These are phyloP conservation scores for Leptoteleia sp. DNA, from an alignment of 1,140 invertebrate genomes.

Conservation along the genomic window DNA sequence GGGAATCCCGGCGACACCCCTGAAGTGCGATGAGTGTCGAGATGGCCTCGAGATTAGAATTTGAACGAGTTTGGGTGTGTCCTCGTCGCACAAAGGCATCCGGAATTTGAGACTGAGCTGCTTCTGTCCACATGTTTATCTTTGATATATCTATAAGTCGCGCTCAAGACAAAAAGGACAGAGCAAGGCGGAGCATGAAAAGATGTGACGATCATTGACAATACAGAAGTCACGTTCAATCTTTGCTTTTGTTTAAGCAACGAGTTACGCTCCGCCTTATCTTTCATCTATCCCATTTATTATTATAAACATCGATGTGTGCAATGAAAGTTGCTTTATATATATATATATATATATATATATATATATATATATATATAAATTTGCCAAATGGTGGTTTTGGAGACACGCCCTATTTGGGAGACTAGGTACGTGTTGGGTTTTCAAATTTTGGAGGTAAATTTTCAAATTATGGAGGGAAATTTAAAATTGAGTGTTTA, in stretches of 20 bases:
- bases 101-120: conserved; percentile 69
- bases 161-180: conserved; percentile 38
- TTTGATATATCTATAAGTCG: conserved; percentile 59
- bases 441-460: no score
- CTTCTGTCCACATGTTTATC: conserved; percentile 69
- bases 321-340: no score
- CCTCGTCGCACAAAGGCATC: conserved; percentile 70
- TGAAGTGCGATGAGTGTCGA: conserved; percentile 70
- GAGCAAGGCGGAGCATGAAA: conserved; percentile 28
- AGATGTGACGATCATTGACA: conserved; percentile 50
- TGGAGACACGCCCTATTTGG: no score
- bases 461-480: no score
- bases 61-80: conserved; percentile 75
- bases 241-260: conserved; percentile 46
- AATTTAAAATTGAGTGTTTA: no score
- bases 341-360: no score
- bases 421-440: no score
- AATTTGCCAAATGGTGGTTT: no score
- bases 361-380: no score
- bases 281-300: conserved; percentile 18
- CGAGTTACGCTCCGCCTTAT: conserved; percentile 6
- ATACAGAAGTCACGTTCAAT: conserved; percentile 49
- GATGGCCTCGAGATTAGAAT: conserved; percentile 75
- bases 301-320: conserved; percentile 2
- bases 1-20: conserved; percentile 63